These are phyloP conservation scores for Craniophora ligustri DNA, from an alignment of 2,888 invertebrate species.

Conservation along the genomic window DNA sequence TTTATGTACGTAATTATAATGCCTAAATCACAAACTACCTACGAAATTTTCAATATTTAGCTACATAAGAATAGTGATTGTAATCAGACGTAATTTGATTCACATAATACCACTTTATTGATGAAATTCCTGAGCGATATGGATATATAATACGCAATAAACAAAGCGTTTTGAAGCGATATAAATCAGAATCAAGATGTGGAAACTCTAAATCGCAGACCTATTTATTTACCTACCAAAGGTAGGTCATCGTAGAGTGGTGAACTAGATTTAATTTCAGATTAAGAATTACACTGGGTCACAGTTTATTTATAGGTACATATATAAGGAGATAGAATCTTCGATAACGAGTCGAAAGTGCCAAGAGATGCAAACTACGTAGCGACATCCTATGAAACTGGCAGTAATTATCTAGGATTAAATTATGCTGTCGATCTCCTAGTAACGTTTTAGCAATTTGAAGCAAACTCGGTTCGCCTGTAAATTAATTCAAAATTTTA, in stretches of 20 bases:
- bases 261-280: conserved; percentile 61
- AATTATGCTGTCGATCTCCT: conserved; percentile 68
- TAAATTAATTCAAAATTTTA: conserved; percentile 62
- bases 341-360: conserved; percentile 45
- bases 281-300: conserved; percentile 28
- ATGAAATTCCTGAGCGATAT: conserved; percentile 55
- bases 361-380: conserved; percentile 45
- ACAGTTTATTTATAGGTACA: conserved; percentile 54
- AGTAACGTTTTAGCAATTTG: conserved; percentile 67
- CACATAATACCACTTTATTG: conserved; percentile 48
- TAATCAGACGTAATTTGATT: conserved; percentile 43
- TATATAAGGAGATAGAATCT: conserved; percentile 50
- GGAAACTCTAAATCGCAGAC: conserved; percentile 26
- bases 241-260: conserved; percentile 67
- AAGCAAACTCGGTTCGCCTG: conserved; percentile 58
- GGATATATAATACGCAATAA: conserved; percentile 55
- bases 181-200: conserved; percentile 35
- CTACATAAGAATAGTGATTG: conserved; percentile 2
- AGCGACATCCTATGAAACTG: conserved; percentile 65
- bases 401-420: conserved; percentile 79
- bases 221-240: conserved; percentile 45
- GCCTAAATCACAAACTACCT: neutral
- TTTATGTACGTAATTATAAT: too few species aligned
- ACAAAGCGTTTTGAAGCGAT: conserved; percentile 43
- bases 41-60: neutral